Evolutionary conservation across 2,797 vertebrate genomes (phyloP).

Genomic region (Syncerus caffer): DNA sequence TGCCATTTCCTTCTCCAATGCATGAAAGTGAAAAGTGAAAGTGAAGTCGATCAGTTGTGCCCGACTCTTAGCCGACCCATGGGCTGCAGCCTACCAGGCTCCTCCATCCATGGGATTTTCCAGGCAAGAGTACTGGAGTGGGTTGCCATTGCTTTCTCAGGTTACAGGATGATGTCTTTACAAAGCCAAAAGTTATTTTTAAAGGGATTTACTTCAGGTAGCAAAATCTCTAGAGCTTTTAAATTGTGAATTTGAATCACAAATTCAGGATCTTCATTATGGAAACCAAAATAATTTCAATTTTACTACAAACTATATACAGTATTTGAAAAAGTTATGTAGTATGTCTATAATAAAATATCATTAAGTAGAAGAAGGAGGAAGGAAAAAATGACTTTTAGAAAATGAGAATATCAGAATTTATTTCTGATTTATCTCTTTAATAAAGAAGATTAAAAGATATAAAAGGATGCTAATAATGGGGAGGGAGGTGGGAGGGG

Average conservation of each 20-base stretch:
- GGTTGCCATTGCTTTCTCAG: neutral
- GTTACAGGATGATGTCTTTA: neutral
- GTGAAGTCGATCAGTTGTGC: no score
- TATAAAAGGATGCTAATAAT: neutral
- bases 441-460: neutral
- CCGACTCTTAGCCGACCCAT: rapidly evolving
- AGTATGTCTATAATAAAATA: neutral
- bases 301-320: neutral
- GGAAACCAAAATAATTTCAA: slow-evolving; percentile 11
- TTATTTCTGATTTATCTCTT: slow-evolving; percentile 37
- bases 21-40: no score
- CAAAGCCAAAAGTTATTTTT: slow-evolving; percentile 12
- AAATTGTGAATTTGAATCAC: neutral
- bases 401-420: slow-evolving; percentile 34
- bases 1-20: no score
- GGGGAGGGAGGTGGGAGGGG: no score
- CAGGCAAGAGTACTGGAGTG: neutral
- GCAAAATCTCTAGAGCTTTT: neutral
- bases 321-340: slow-evolving; percentile 14
- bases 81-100: neutral
- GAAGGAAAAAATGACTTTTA: slow-evolving; percentile 6
- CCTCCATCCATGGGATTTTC: neutral
- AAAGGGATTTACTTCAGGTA: slow-evolving; percentile 21
- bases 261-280: slow-evolving; percentile 10
- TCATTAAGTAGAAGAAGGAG: neutral